Base-by-base conservation (phyloP, 2,113 vertebrate genomes). In the Lepisosteus osseus region DNA sequence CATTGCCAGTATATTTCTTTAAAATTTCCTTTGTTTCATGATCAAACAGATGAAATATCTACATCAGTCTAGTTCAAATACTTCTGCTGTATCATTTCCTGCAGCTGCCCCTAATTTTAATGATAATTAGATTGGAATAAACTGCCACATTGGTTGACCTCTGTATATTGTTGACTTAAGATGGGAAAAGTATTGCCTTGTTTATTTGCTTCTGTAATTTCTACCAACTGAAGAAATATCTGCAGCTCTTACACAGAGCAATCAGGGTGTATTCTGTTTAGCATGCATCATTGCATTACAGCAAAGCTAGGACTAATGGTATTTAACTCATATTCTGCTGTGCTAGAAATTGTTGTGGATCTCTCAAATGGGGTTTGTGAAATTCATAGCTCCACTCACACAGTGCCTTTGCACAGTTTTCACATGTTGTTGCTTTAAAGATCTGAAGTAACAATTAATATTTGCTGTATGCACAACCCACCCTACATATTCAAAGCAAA, bases 171-270 rank as follows among this genome's bases (percentile, higher is more conserved):
- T 69, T 86, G 78, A 88, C 82, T 77, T 78, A 57, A 78, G 74
- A 86, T 83, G 75, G 74, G 71, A 77, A 82, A 83, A 78, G 15
- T 76, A 82, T 86, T 78, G 82, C 79, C 73, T 74, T 87, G 79
- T 91, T 90, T 92, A 85, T 89, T 85, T 90, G 80, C 79, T 75
- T 72, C 82, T 77, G 57, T 79, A 90, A 88, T 87, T 85, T 84
- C 70, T 84, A 80, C 77, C 86, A 84, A 85, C 42, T 78, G 82
- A 82, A 90, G 86, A 84, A 87, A 87, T 79, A 82, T 82, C 73
- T 80, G 78, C 77, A 82, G 75, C 65, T 56, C 75, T 77, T 73
- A 76, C 75, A 77, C 67, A 69, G 64, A 43, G 82, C 76, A 84
- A 81, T 81, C 75, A 79, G 76, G 56, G 71, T 76, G 77, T 77